Evolutionary conservation across 2,797 vertebrate species (phyloP), one percentile per base, ranked within the genome.

Genomic region (Echiichthys vipera): DNA sequence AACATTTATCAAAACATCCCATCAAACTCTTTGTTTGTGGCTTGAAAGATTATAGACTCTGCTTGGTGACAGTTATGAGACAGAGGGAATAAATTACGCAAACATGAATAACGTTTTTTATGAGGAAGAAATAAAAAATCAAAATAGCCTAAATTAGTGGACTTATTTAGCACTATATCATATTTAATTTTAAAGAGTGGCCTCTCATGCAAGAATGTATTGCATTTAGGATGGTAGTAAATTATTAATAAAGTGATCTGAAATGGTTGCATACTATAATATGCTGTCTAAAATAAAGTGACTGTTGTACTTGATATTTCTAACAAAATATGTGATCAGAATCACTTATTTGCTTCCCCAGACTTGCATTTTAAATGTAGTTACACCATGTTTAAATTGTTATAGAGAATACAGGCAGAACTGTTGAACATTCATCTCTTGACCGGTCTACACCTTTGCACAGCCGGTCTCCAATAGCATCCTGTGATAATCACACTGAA

Each of bases 281-380:
- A 80, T 68, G 63, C 63, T 74, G 62, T 88, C 68, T 76, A 74
- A 83, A 87, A 84, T 84, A 81, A 85, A 88, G 45, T 85, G 79
- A 83, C 82, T 85, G 77, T 78, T 84, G 79, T 68, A 78, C 34
- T 78, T 73, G 71, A 79, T 75, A 73, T 81, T 87, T 81, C 69
- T 58, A 71, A 73, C 67, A 79, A 72, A 76, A 65, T 22, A 65
- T 61, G 62, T 67, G 69, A 81, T 71, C 54, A 45, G 46, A 80
- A 75, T 74, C 12, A 50, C 59, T 75, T 74, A 71, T 84, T 82
- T 77, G 36, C 43, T 24, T 47, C 15, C 18, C 40, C 11, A 34
- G 43, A 45, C 12, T n/a, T 51, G 43, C 43, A 43, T 65, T 71
- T 65, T 9, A 37, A 66, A 49, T 50, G 39, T 30, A n/a, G 51